Base-by-base conservation (phyloP, 2,888 invertebrate species). In the Carterocephalus palaemon region DNA sequence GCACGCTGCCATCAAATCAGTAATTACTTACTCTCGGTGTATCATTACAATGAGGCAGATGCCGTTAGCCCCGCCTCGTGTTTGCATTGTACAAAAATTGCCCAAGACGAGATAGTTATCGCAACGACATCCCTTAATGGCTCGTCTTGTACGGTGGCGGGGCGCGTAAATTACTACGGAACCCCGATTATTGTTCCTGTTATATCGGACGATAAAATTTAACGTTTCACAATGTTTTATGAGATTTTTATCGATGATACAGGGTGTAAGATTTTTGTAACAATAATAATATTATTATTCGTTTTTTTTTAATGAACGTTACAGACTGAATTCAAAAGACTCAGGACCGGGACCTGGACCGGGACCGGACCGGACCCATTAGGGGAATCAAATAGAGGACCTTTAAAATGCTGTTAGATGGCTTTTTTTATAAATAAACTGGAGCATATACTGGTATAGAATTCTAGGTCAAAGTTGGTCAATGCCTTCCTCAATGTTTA, bases 101-200 rank as follows among this genome's bases (percentile, higher is more conserved):
- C 31, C 28, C 34, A 6, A 15, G n/a, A 13, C 7, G 13, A 24
- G 32, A 42, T 41, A 6, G 33, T 42, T 34, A 47, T 48, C 43
- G 36, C 33, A n/a, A n/a, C 24, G 46, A 36, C 60, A 73, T 74
- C 62, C 52, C 57, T 65, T 77, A 76, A 76, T 72, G 65, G 67
- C 49, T 47, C 32, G 46, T 76, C 76, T 64, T 76, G 70, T 76
- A 70, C 49, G 70, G 57, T 50, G 60, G 63, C 64, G 65, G 53
- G 61, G 59, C 55, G 51, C 46, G 58, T 54, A 67, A 67, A 70
- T 67, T 70, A 62, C 60, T 65, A 46, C 36, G 46, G n/a, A n/a
- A n/a, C n/a, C 47, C 52, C 51, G 51, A 51, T 55, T 58, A 59
- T 59, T 55, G 54, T 56, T 56, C 51, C 40, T 51, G 50, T 36